Evolutionary conservation across 2,888 invertebrate genomes (phyloP), one percentile per base, ranked within the genome.

Genomic region (Ormyrus nitidulus): DNA sequence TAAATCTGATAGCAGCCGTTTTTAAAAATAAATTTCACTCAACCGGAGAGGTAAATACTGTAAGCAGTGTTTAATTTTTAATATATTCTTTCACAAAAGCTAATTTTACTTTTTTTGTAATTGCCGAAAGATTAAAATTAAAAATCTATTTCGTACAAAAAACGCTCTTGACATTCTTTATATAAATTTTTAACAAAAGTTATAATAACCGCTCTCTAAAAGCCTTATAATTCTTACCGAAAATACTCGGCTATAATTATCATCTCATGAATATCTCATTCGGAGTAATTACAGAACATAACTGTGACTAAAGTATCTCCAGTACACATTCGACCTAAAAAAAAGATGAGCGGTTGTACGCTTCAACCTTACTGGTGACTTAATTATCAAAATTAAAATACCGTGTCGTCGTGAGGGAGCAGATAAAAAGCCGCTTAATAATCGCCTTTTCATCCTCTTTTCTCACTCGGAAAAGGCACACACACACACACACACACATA

Each of bases 361-460:
- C 19, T 19, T 19, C 19, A 19, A 19, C 58, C 19, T 4, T 6
- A 65, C n/a, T 51, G 49, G 64, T 19, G 59, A 13, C 19, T 69
- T 70, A 64, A 74, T 79, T 79, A 69, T 74, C 61, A 53, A 64
- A 74, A 79, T 79, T 68, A 79, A 79, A 79, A 79, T 51, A 64
- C 34, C 79, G 73, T 72, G 65, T 68, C 66, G 64, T 46, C 62
- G 48, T 19, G 19, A 19, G 19, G 19, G 0, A 34, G 49, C 10
- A 59, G 54, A 72, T 73, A 66, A 68, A 72, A 61, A 66, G 59
- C 54, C 61, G 61, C 72, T 78, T 71, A 66, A 66, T 77, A 59
- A 53, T 10, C 13, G 4, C n/a, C 46, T 48, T 49, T 51, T n/a
- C 13, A 9, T 10, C 10, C 13, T 54, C 2, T 51, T 11, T 66